Base-by-base conservation (phyloP, 2,888 invertebrate genomes). In the Eupithecia pulchellata region DNA sequence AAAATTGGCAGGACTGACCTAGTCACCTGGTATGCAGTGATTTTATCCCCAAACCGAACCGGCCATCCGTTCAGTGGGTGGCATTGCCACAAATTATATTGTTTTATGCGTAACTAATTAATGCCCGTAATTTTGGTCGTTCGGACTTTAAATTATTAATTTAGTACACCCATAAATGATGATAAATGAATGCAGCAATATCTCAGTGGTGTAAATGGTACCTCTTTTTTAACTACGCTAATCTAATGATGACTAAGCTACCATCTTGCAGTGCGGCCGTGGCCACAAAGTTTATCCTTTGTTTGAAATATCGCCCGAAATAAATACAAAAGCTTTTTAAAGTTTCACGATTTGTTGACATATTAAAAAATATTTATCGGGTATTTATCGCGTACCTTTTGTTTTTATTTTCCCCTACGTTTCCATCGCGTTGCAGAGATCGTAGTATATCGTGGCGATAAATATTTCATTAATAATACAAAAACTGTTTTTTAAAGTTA, bases 71-170 rank as follows among this genome's bases (percentile, higher is more conserved):
- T 36, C 27, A 55, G 29, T 29, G 64, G 27, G 52, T 32, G n/a
- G n/a, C 20, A 47, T 47, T 17, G 32, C 60, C 60, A 30, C 20
- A 60, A 32, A 60, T 60, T 60, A 60, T 32, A 32, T 60, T 60
- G n/a, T 60, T 60, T 60, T 60, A 32, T 32, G 60, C 32, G 11
- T 20, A 20, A 52, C 52, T 52, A 52, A 52, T 52, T 52, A 52
- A 52, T 52, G 25, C 25, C 52, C 52, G 52, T 20, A 20, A 47
- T 47, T 47, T 20, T 20, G 20, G 25, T 25, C 52, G 25, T 25
- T 52, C 25, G 25, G 13, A 52, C 52, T 52, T 52, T 25, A 25
- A 52, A 52, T 52, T 25, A 52, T 52, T 25, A 52, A 52, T 52
- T 11, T 3, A 11, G 11, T 52, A 13, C 1, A 13, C 42, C 20